These are phyloP conservation scores for Brenthis hecate DNA, from an alignment of 2,888 invertebrate genomes.

Conservation along the genomic window DNA sequence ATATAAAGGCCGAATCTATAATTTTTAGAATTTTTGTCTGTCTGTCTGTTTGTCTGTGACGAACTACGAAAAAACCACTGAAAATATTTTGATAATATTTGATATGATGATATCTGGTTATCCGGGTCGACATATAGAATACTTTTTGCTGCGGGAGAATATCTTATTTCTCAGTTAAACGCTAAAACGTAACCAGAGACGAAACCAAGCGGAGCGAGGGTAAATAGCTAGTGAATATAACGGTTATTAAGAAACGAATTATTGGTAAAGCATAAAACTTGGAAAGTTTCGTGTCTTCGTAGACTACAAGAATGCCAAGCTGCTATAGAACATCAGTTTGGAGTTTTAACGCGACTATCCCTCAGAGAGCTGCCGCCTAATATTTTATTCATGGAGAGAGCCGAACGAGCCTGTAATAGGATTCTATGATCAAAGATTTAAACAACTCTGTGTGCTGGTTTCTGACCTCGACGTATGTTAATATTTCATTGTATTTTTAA, in stretches of 20 bases:
- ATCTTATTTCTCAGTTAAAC: too few relatives aligned
- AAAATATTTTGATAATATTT: too few relatives aligned
- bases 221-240: too few relatives aligned
- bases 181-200: too few relatives aligned
- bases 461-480: slow-evolving; percentile 26
- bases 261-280: slow-evolving; percentile 6
- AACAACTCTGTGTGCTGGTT: slow-evolving; percentile 33
- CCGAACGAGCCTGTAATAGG: slow-evolving; percentile 38
- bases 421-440: slow-evolving; percentile 50
- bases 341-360: slow-evolving; percentile 36
- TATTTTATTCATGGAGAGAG: slow-evolving; percentile 47
- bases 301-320: slow-evolving; percentile 27
- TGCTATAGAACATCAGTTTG: slow-evolving; percentile 30
- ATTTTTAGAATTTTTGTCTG: too few relatives aligned
- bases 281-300: slow-evolving; percentile 8
- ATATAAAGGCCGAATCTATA: too few relatives aligned
- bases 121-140: too few relatives aligned
- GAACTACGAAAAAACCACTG: too few relatives aligned
- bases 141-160: too few relatives aligned
- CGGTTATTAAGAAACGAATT: background rate
- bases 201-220: too few relatives aligned
- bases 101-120: too few relatives aligned
- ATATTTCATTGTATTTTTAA: slow-evolving; percentile 6
- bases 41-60: too few relatives aligned
- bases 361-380: slow-evolving; percentile 34